Evolutionary conservation across 2,888 invertebrate species (phyloP).

Genomic region (Chirona hameri): DNA sequence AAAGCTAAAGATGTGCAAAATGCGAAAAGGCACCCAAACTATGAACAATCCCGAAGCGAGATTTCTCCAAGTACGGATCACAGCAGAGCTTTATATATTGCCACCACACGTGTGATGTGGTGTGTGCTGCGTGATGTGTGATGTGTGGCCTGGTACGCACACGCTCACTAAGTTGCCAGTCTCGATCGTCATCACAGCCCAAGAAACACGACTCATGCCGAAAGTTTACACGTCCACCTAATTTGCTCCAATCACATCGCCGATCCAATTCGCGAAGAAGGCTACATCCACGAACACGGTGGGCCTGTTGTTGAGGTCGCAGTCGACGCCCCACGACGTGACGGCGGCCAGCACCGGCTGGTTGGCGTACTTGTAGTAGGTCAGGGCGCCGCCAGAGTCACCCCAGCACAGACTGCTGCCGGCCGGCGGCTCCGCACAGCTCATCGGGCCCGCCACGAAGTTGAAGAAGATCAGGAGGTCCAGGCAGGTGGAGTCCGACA

Average conservation of each 20-base stretch:
- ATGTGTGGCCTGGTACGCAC: too few species aligned
- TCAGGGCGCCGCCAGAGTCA: constrained; percentile 6
- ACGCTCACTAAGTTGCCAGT: too few species aligned
- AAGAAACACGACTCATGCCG: too few species aligned
- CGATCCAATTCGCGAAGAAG: neutral
- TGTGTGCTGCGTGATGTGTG: too few species aligned
- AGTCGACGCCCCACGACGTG: constrained; percentile 8
- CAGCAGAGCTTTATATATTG: too few species aligned
- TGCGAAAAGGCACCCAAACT: too few species aligned
- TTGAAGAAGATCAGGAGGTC: neutral
- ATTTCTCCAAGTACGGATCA: too few species aligned
- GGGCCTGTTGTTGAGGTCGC: neutral
- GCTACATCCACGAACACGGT: neutral
- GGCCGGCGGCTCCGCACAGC: neutral
- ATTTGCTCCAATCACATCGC: neutral
- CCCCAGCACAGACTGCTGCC: constrained; percentile 23
- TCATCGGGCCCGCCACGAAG: neutral
- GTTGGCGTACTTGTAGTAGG: neutral
- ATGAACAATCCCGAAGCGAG: too few species aligned
- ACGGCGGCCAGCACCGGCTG: constrained; percentile 5
- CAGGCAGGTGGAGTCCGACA: neutral
- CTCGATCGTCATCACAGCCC: too few species aligned
- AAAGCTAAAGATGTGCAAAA: too few species aligned
- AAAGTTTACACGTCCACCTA: too few species aligned
- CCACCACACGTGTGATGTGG: too few species aligned